Evolutionary conservation across 2,113 vertebrate species (phyloP).

Genomic region (Oreotragus oreotragus): DNA sequence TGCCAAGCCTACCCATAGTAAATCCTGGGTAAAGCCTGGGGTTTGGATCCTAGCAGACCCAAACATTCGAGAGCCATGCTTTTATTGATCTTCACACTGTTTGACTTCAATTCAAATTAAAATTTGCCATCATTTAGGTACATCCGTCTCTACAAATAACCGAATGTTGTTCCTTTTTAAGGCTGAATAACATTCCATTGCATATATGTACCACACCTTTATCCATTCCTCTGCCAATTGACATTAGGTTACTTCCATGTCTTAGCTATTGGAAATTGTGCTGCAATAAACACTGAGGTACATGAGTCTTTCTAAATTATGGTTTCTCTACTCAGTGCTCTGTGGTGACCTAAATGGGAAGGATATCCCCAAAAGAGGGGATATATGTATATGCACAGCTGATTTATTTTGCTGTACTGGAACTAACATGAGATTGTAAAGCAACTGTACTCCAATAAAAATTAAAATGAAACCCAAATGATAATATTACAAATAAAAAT

Average conservation of each 20-base stretch:
- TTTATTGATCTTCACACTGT: neutral
- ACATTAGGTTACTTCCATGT: neutral
- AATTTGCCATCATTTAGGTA: neutral
- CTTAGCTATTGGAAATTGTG: neutral
- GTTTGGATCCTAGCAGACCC: accelerated
- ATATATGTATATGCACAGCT: neutral
- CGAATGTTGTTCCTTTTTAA: neutral
- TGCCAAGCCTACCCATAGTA: neutral
- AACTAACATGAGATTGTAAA: neutral
- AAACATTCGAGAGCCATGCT: neutral
- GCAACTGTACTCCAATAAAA: neutral
- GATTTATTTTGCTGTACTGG: neutral
- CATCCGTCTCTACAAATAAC: neutral
- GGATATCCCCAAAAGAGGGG: neutral
- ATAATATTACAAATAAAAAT: neutral
- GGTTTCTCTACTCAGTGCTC: neutral
- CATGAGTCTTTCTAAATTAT: neutral
- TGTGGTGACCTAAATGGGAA: neutral
- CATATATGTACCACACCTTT: neutral
- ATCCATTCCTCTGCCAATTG: neutral
- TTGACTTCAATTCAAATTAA: neutral
- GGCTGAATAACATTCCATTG: neutral
- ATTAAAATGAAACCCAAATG: neutral
- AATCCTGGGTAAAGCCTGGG: neutral
- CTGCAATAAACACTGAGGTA: neutral